Percentiles rank a stretch among this genome's conserved stretches.
These are phyloP conservation scores for Euphydryas editha DNA, from an alignment of 2,888 invertebrate species.

Conservation along the genomic window DNA sequence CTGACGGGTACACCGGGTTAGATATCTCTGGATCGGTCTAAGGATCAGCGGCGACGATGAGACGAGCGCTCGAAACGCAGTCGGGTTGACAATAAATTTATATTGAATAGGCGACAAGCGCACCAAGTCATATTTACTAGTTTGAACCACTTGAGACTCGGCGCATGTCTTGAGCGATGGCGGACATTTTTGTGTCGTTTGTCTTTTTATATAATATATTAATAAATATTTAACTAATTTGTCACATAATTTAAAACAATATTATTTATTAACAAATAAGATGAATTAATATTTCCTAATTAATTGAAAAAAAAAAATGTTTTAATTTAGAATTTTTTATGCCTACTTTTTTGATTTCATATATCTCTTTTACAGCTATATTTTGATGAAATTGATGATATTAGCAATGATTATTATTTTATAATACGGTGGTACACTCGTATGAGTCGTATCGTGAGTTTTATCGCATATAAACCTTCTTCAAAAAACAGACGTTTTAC, in stretches of 20 bases:
- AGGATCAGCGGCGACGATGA: slow-evolving; percentile 55
- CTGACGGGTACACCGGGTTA: slow-evolving; percentile 7
- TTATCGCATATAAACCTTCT: too few species aligned
- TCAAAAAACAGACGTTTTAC: too few species aligned
- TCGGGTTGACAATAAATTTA: slow-evolving; percentile 70
- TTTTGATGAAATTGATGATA: too few species aligned
- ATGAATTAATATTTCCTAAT: too few species aligned
- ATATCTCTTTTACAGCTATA: too few species aligned
- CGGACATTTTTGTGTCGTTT: neutral
- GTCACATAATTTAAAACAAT: neutral
- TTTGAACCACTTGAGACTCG: slow-evolving; percentile 62
- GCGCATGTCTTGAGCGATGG: slow-evolving; percentile 46
- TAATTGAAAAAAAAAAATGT: too few species aligned
- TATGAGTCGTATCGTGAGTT: too few species aligned
- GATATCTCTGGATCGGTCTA: slow-evolving; percentile 28
- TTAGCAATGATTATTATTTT: too few species aligned
- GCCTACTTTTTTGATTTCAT: too few species aligned
- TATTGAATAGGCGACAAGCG: slow-evolving; percentile 61
- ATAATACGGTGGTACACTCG: too few species aligned
- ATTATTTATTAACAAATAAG: too few species aligned
- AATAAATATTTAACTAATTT: neutral
- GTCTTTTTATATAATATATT: neutral
- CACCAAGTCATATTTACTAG: slow-evolving; percentile 66
- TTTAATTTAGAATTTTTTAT: too few species aligned
- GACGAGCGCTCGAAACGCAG: slow-evolving; percentile 63